Evolutionary conservation across 2,113 vertebrate species (phyloP), one percentile per base, ranked within the genome.

Genomic region (Pollachius pollachius): DNA sequence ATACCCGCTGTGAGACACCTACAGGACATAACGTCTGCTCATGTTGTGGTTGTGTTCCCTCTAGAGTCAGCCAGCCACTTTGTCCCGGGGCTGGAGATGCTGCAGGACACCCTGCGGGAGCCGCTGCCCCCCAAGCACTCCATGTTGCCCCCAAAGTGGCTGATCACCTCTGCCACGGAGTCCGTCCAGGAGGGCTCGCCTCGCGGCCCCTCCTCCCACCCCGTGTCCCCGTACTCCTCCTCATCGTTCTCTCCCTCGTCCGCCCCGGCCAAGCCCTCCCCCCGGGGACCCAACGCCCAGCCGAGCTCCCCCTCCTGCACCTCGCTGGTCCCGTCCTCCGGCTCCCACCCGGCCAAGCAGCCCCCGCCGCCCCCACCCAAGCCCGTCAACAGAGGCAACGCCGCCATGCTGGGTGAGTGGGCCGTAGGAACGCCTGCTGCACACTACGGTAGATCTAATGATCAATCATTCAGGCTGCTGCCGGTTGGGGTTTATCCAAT

Each of bases 331-430:
- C 89, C 86, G 17, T 76, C 83, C 60, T 71, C 91, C 81, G 85
- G 70, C 70, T 63, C 78, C 8, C 91, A 91, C 73, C 85, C 82
- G 72, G 74, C 89, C 86, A 98, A 97, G 84, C 97, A 98, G 77
- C 96, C 97, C 1, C 97, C 97, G 0, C 0, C 95, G 34, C 97
- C 97, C 59, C 97, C 96, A 21, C 97, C 97, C 78, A 99, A 99
- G 74, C 97, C 97, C 0, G 27, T 92, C 79, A 97, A 96, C 87
- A 94, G 97, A 81, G 92, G 92, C 91, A 97, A 91, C 71, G 87
- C 95, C 0, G 62, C 86, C 59, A 85, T 97, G 61, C 88, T 97
- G 79, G 96, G 97, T 99, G 82, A 94, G 95, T 91, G n/a, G 4
- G 13, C 37, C 41, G 64, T 17, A 57, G 65, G 23, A 60, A 21